Percentiles rank a stretch among this genome's conserved stretches.
These are phyloP conservation scores for Orthochromis malagaraziensis DNA, from an alignment of 2,113 vertebrate species.

Conservation along the genomic window DNA sequence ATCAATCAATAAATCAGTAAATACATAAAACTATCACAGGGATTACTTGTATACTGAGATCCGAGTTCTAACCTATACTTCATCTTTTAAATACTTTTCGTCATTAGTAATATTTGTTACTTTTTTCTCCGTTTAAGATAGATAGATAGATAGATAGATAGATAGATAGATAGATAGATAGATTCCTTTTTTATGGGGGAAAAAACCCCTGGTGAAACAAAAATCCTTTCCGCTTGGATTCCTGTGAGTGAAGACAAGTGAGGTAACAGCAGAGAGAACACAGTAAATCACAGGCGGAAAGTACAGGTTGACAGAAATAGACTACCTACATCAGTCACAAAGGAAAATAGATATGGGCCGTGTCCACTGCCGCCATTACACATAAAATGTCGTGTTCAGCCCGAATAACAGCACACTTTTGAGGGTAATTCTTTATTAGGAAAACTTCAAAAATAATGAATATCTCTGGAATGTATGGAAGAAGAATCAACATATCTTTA, in stretches of 20 bases:
- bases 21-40: not conserved
- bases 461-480: not conserved
- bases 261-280: slow-evolving; percentile 16
- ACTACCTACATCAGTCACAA: slow-evolving; percentile 46
- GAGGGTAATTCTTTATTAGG: not conserved
- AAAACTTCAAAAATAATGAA: not conserved
- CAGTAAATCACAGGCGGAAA: slow-evolving; percentile 31
- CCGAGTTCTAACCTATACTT: not conserved
- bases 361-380: not conserved
- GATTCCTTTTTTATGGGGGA: not conserved
- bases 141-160: not conserved
- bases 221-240: not conserved
- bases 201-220: not conserved
- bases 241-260: not conserved
- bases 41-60: not conserved
- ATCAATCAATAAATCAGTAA: not conserved
- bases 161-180: not conserved
- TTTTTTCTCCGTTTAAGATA: not conserved
- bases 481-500: not conserved
- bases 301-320: slow-evolving; percentile 40
- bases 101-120: not conserved
- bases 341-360: not conserved
- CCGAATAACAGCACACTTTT: not conserved
- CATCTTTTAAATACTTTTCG: not conserved
- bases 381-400: not conserved